Conservation (phyloP, 2,113 vertebrate genomes). For the Pelecanoides urinatrix region DNA sequence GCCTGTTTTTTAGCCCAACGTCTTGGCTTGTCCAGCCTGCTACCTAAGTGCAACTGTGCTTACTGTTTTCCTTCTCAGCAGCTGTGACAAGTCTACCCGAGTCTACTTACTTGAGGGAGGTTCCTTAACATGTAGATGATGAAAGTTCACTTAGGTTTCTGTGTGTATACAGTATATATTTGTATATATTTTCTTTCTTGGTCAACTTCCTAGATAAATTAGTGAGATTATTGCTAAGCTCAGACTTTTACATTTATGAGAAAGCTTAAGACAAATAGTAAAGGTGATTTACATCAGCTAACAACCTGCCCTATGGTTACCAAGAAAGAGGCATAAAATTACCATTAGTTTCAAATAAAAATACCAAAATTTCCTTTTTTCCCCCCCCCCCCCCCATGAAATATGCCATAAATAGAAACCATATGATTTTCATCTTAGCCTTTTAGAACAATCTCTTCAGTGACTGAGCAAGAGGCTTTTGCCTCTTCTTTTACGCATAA, state of each 20-base stretch:
- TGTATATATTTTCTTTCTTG: background rate
- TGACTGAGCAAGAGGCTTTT: background rate
- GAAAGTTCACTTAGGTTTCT: background rate
- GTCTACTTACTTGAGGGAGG: too few relatives aligned
- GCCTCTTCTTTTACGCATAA: background rate
- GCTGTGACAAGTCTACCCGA: background rate
- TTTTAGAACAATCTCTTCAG: background rate
- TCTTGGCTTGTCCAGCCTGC: background rate
- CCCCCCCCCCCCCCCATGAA: fast-evolving
- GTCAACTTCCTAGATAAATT: background rate
- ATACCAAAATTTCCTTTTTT: background rate
- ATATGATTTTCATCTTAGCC: background rate
- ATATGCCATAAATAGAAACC: background rate
- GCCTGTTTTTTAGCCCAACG: background rate
- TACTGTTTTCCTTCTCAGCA: background rate
- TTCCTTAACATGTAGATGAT: background rate
- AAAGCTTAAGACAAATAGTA: background rate
- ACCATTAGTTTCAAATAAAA: background rate
- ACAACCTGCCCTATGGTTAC: background rate
- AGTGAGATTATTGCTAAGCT: background rate
- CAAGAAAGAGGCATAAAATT: background rate
- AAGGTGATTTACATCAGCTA: background rate
- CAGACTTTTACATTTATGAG: background rate
- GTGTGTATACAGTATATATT: background rate
- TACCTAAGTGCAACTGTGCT: background rate